These are phyloP conservation scores for Crematogaster levior DNA, from an alignment of 2,888 invertebrate species.

Conservation along the genomic window DNA sequence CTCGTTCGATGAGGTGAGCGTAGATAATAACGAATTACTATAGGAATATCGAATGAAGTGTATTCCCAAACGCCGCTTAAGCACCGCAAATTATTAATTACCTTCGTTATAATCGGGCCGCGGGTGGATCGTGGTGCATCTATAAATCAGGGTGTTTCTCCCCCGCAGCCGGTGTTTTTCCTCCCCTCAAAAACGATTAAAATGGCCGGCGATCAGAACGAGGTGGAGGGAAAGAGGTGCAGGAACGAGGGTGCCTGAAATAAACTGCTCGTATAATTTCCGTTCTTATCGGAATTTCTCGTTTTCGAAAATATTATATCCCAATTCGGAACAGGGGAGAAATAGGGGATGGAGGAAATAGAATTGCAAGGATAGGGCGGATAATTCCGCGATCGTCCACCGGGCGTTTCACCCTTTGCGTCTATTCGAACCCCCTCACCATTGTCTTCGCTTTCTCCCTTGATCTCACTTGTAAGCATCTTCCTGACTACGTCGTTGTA, in stretches of 20 bases:
- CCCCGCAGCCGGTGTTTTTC: constrained; percentile 61
- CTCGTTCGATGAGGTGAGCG: constrained; percentile 65
- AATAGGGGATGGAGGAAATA: background rate
- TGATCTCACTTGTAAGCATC: constrained; percentile 67
- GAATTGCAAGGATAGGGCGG: constrained; percentile 37
- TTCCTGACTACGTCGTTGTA: constrained; percentile 74
- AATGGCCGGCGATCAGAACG: constrained; percentile 49
- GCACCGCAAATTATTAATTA: constrained; percentile 73
- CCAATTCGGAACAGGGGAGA: background rate
- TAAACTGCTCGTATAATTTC: constrained; percentile 77
- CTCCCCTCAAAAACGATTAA: constrained; percentile 73
- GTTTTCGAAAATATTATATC: constrained; percentile 59
- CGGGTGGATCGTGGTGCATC: constrained; percentile 60
- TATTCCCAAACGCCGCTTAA: constrained; percentile 61
- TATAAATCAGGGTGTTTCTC: constrained; percentile 61
- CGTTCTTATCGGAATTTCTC: constrained; percentile 64
- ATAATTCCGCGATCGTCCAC: constrained; percentile 42
- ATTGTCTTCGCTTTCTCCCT: constrained; percentile 42
- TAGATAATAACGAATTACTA: constrained; percentile 71
- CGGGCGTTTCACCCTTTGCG: constrained; percentile 14
- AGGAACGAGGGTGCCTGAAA: constrained; percentile 60
- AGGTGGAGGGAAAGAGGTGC: background rate
- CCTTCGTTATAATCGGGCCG: constrained; percentile 55
- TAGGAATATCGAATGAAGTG: constrained; percentile 72
- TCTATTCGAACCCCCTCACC: background rate